Percentiles rank a stretch among this genome's conserved stretches.
phyloP scores from a whole-genome alignment of 2,797 vertebrate species.

The Rhincodon typus region DNA sequence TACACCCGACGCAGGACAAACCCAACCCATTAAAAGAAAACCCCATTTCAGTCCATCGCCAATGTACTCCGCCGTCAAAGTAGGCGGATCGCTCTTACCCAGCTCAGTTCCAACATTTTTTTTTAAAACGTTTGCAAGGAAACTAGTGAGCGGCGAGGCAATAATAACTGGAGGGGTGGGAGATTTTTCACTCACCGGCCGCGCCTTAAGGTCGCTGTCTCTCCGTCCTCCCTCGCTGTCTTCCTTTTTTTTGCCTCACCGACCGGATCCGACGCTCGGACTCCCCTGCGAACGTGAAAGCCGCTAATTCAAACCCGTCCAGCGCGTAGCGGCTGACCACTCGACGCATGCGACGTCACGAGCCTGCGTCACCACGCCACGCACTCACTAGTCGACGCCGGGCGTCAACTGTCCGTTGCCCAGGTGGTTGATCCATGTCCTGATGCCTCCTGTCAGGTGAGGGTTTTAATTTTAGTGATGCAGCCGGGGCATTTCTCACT shows the following conservation, averaged over 20 bases:
- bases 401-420: too few species aligned
- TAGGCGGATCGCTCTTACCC: not conserved
- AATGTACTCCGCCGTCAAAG: not conserved
- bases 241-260: not conserved
- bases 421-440: too few species aligned
- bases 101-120: not conserved
- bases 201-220: not conserved
- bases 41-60: not conserved
- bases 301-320: conserved; percentile 23
- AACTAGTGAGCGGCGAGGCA: not conserved
- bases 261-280: conserved; percentile 28
- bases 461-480: too few species aligned
- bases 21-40: not conserved
- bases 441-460: too few species aligned
- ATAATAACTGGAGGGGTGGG: not conserved
- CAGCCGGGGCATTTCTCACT: too few species aligned
- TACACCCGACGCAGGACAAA: not conserved
- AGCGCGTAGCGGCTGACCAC: not conserved
- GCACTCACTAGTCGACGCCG: too few species aligned
- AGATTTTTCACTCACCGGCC: not conserved
- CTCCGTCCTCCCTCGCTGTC: not conserved
- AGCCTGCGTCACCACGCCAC: not conserved
- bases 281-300: conserved; percentile 26
- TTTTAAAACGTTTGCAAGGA: not conserved
- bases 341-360: not conserved